Conservation (phyloP, 1,140 invertebrate genomes). For the Coptotermes formosanus region DNA sequence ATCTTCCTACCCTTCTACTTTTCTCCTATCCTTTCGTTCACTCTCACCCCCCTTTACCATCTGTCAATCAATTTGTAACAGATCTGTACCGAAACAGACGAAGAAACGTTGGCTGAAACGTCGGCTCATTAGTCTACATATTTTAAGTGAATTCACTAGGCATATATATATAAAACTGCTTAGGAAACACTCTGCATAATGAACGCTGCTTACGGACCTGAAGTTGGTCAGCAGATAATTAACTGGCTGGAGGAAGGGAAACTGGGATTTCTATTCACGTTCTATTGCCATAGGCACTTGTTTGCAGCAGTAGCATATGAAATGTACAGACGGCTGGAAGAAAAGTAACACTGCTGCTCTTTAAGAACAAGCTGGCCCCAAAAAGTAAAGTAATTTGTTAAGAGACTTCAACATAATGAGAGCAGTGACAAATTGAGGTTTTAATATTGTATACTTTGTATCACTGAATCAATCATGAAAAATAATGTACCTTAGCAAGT, state of each 20-base stretch:
- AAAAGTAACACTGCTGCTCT: background rate
- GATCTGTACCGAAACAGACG: too few relatives aligned
- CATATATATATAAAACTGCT: background rate
- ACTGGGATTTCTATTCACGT: background rate
- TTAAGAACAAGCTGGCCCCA: background rate
- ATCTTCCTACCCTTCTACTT: too few relatives aligned
- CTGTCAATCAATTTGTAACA: too few relatives aligned
- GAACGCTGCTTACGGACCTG: background rate
- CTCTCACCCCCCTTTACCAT: too few relatives aligned
- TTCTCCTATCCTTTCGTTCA: too few relatives aligned
- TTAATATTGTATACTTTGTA: background rate
- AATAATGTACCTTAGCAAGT: background rate
- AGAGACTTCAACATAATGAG: background rate
- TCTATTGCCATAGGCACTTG: background rate
- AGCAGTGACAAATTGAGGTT: background rate
- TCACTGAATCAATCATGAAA: background rate
- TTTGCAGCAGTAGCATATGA: background rate
- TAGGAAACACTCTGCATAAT: background rate
- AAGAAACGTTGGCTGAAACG: too few relatives aligned
- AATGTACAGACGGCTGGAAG: background rate
- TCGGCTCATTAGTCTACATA: too few relatives aligned
- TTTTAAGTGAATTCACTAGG: too few relatives aligned
- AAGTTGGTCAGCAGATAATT: background rate
- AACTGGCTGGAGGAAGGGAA: background rate
- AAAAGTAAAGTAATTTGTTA: background rate